Conservation (phyloP, 2,888 invertebrate species). For the Mythimna pallens region DNA sequence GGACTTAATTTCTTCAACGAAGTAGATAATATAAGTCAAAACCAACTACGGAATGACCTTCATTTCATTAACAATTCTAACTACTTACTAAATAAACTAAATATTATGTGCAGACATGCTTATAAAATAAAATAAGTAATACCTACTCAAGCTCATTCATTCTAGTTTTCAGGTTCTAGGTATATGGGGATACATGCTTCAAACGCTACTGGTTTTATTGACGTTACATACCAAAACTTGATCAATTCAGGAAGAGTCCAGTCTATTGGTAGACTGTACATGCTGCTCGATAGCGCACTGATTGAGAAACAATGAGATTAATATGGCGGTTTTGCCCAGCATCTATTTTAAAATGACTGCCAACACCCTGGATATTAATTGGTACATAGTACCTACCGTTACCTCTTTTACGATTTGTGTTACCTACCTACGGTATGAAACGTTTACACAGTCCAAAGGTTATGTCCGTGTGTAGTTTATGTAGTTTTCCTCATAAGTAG, state of each 20-base stretch:
- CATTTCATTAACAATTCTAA: conserved; percentile 9
- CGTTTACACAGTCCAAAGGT: conserved; percentile 2
- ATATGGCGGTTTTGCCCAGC: conserved; percentile 13
- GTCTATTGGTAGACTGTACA: conserved; percentile 85
- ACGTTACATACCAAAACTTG: conserved; percentile 84
- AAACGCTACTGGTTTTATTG: conserved; percentile 55
- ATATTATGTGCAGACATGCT: conserved; percentile 33
- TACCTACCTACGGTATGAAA: not conserved
- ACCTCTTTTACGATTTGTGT: not conserved
- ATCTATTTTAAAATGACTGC: not conserved
- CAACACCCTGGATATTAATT: not conserved
- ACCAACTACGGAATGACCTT: not conserved
- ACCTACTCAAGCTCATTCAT: conserved; percentile 24
- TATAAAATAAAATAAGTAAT: conserved; percentile 2
- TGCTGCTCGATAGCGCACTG: conserved; percentile 83
- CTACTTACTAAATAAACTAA: conserved; percentile 11
- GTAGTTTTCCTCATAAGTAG: conserved; percentile 9
- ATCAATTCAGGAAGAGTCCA: conserved; percentile 83
- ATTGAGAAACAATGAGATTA: conserved; percentile 66
- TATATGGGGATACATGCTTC: conserved; percentile 53
- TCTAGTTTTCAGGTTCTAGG: conserved; percentile 27
- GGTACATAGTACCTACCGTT: not conserved
- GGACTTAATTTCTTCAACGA: not conserved
- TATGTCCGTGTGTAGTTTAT: not conserved
- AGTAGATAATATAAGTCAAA: not conserved